Percentiles rank a stretch among this genome's conserved stretches.
Conservation (phyloP, 2,888 invertebrate genomes). For the Trissolcus brochymenae region DNA sequence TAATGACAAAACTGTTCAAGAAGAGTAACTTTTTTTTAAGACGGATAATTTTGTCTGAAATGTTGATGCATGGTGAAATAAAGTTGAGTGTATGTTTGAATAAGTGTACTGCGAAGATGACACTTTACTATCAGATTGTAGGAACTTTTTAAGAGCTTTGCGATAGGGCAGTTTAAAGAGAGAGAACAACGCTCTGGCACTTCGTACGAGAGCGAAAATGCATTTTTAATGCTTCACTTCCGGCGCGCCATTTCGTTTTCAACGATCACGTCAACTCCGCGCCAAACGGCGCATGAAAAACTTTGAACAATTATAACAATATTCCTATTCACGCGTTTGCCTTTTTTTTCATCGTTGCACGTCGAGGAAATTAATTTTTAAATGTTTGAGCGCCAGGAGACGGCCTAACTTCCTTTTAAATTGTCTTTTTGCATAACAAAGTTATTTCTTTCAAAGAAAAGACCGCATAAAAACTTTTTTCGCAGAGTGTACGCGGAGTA, state of each 20-base stretch:
- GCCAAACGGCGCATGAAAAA: conserved; percentile 27
- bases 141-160: conserved; percentile 35
- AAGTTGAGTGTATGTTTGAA: conserved; percentile 17
- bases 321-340: conserved; percentile 24
- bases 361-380: conserved; percentile 8
- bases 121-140: conserved; percentile 34
- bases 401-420: conserved; percentile 3
- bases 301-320: conserved; percentile 31
- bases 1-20: not conserved
- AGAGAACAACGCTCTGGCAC: conserved; percentile 35
- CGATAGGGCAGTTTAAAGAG: conserved; percentile 30
- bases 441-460: not conserved
- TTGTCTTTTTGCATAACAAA: conserved; percentile 5
- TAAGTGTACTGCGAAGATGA: conserved; percentile 17
- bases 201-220: conserved; percentile 42
- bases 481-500: too few species aligned
- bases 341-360: conserved; percentile 1
- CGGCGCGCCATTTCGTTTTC: conserved; percentile 14
- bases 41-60: too few species aligned
- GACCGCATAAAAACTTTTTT: conserved; percentile 1
- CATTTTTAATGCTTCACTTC: conserved; percentile 49
- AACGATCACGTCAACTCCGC: conserved; percentile 41
- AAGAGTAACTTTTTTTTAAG: too few species aligned
- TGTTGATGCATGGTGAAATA: not conserved
- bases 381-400: not conserved